Evolutionary conservation across 30 jellyfish, hydroid and myxozoan species (phyloP), one percentile per base, ranked within the genome.

Genomic region (Phacellophora camtschatica): DNA sequence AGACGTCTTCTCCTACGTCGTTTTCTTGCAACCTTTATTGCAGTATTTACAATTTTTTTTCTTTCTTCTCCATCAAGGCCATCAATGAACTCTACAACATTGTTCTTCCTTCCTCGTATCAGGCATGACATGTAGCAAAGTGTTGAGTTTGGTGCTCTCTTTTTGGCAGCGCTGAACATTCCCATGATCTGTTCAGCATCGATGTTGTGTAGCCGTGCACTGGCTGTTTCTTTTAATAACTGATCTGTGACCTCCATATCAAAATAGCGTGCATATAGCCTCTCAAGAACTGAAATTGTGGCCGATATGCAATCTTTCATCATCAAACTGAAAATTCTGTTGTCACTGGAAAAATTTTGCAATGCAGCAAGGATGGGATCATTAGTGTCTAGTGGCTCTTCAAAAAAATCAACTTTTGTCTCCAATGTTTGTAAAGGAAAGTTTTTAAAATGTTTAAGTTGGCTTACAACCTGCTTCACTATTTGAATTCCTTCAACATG

Each of bases 181-280:
- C 80, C 80, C 33, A 66, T 28, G 16, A 25, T 18, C 69, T 66
- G 64, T 41, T 66, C 80, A 33, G 80, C 80, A 66, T 66, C 80
- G 25, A 66, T 15, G 68, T 66, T 66, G 80, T 66, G 80, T 34
- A 41, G n/a, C 15, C 80, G 4, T 7, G 80, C 80, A 33, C 64
- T 33, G 27, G 30, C 34, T 35, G 80, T 66, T 12, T 33, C 70
- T 25, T 33, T 41, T 34, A 33, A n/a, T 25, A 66, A 41, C 31
- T 7, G 34, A 33, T 66, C 80, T 61, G 75, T 61, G 54, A 61
- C 54, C 10, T 61, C 25, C 16, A 32, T 9, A 32, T 22, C 61
- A 24, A 61, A 61, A 25, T 61, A 61, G 16, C 54, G 16, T 27
- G 56, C 5, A 15, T 61, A 61, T 61, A 9, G 75, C 75, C 75